Evolutionary conservation across 2,797 vertebrate genomes (phyloP).

Genomic region (Aeoliscus strigatus): DNA sequence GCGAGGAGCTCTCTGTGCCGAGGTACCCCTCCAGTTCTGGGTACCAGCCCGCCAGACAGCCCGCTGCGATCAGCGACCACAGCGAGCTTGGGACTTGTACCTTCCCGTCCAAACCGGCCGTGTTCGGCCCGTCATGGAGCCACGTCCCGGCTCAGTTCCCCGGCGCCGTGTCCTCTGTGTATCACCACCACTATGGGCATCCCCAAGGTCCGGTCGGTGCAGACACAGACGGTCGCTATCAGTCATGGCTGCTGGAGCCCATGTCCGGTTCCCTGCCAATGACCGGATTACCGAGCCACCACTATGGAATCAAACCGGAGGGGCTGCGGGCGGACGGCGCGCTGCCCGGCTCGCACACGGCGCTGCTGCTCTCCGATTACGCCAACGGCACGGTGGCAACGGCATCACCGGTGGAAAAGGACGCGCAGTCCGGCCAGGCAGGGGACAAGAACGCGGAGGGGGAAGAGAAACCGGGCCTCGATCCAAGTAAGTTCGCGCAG

Average conservation of each 20-base stretch:
- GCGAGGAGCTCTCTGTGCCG: constrained; percentile 84
- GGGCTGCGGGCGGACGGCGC: constrained; percentile 81
- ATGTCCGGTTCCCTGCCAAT: constrained; percentile 87
- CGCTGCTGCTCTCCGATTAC: constrained; percentile 88
- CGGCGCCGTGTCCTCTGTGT: constrained; percentile 79
- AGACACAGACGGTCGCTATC: constrained; percentile 88
- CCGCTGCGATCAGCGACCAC: constrained; percentile 80
- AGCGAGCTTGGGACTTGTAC: constrained; percentile 85
- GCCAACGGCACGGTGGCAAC: constrained; percentile 76
- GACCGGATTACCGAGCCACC: constrained; percentile 86
- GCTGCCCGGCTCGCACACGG: constrained; percentile 82
- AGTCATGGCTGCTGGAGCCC: constrained; percentile 92
- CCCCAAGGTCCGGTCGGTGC: constrained; percentile 79
- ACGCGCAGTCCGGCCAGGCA: constrained; percentile 77
- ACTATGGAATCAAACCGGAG: constrained; percentile 91
- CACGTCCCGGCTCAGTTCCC: constrained; percentile 85
- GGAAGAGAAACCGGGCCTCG: constrained; percentile 83
- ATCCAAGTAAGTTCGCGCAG: constrained; percentile 88
- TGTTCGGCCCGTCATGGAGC: constrained; percentile 88
- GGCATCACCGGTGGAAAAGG: constrained; percentile 84
- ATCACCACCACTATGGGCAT: constrained; percentile 88
- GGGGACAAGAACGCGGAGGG: constrained; percentile 80
- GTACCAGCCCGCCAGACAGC: constrained; percentile 79
- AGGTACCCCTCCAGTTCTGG: constrained; percentile 80
- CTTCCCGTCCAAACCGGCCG: constrained; percentile 86